A percentile compares a stretch with the other conserved stretches of the same genome.
phyloP scores from a whole-genome alignment of 2,888 invertebrate species.

The Gryllus longicercus region DNA sequence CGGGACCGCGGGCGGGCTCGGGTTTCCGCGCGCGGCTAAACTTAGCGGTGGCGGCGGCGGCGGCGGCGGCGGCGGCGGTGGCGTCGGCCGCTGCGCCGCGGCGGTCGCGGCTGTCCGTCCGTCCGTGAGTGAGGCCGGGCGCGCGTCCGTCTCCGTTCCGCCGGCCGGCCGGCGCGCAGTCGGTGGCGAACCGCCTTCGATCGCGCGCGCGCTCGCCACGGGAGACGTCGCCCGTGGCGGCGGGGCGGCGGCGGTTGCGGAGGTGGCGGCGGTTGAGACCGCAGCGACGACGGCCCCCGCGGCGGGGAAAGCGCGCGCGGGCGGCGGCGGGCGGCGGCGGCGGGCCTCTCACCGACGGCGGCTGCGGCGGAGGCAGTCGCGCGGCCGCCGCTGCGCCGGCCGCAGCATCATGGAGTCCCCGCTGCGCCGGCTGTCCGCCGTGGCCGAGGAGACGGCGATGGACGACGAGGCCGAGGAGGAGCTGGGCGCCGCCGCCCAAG shows the following conservation, averaged over 20 bases:
- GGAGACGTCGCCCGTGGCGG: not conserved
- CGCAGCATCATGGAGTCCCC: not conserved
- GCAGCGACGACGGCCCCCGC: not conserved
- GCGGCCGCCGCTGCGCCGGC: not conserved
- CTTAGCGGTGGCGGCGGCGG: not conserved
- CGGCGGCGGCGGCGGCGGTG: not conserved
- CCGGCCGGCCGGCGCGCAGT: not conserved
- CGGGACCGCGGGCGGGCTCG: not conserved
- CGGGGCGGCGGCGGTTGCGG: not conserved
- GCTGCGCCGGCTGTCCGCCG: not conserved
- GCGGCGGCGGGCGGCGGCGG: not conserved
- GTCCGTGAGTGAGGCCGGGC: not conserved
- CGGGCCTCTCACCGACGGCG: constrained; percentile 1
- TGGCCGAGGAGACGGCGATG: not conserved
- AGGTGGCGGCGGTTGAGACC: not conserved
- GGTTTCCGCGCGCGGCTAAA: not conserved
- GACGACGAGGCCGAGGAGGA: not conserved
- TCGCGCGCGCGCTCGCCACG: not conserved
- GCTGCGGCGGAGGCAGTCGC: not conserved
- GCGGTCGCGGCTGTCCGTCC: not conserved
- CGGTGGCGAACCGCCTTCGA: not conserved
- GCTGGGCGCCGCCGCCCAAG: not conserved
- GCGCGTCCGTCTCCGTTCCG: not conserved
- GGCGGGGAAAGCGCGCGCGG: constrained; percentile 1
- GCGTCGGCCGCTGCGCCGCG: not conserved